These are phyloP conservation scores for Amiota communis DNA, from an alignment of 2,888 invertebrate genomes.

Conservation along the genomic window DNA sequence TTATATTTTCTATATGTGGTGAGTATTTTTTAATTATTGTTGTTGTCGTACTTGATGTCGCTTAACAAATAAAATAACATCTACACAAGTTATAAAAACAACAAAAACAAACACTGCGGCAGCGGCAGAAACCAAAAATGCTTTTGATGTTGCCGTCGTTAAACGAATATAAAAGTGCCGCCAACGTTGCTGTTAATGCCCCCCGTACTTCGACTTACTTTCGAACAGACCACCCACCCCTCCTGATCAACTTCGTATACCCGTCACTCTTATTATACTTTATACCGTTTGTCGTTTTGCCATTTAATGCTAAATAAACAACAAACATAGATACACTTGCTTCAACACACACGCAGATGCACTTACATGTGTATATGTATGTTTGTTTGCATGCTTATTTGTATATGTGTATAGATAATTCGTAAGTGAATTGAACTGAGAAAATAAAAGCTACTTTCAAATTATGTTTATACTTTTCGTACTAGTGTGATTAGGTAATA, in stretches of 20 bases:
- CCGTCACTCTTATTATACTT: conserved; percentile 9
- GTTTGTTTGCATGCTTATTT: background rate
- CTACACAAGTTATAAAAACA: conserved; percentile 31
- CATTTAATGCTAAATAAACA: conserved; percentile 26
- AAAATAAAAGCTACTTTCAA: conserved; percentile 3
- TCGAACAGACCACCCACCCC: background rate
- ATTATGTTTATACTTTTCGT: background rate
- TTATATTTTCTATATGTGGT: conserved; percentile 23
- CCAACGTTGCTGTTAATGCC: conserved; percentile 43
- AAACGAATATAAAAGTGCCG: conserved; percentile 62
- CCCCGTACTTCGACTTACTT: background rate
- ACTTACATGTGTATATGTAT: background rate
- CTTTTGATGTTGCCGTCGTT: conserved; percentile 61
- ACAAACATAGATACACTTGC: background rate
- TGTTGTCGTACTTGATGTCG: conserved; percentile 40
- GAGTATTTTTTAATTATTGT: conserved; percentile 37
- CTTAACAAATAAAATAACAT: conserved; percentile 49
- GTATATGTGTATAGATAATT: background rate
- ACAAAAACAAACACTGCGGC: conserved; percentile 40
- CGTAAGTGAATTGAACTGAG: background rate
- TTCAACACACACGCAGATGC: background rate
- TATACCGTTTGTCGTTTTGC: conserved; percentile 21
- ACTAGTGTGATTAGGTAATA: too few species aligned
- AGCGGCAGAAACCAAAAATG: conserved; percentile 56
- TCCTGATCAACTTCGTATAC: conserved; percentile 22